phyloP scores from a whole-genome alignment of 2,888 invertebrate genomes.

The Tipula confusa region DNA sequence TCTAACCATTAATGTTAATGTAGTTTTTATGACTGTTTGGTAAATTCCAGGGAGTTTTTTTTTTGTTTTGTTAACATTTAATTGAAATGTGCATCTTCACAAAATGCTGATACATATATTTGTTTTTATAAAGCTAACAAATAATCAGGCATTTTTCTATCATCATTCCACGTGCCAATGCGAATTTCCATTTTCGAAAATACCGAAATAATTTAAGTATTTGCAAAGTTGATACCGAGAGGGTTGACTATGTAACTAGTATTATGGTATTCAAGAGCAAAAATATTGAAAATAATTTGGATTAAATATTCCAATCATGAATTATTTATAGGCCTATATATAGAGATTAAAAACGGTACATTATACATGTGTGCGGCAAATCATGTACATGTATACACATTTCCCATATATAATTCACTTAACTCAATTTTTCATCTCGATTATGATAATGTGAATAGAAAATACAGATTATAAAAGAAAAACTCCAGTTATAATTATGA shows the following conservation, averaged over 20 bases:
- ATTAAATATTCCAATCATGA: not conserved
- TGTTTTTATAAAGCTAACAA: too few relatives aligned
- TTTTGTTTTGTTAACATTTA: too few relatives aligned
- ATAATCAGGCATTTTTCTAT: too few relatives aligned
- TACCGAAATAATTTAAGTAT: too few relatives aligned
- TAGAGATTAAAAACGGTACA: not conserved
- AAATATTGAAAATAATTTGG: not conserved
- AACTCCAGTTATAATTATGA: not conserved
- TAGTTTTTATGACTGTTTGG: too few relatives aligned
- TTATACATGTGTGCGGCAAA: not conserved
- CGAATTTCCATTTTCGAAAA: too few relatives aligned
- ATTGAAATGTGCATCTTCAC: too few relatives aligned
- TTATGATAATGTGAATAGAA: not conserved
- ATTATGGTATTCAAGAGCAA: not conserved
- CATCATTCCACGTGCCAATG: too few relatives aligned
- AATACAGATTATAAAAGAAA: not conserved
- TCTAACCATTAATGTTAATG: too few relatives aligned
- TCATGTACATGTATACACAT: not conserved
- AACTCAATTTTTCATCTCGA: not conserved
- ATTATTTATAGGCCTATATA: not conserved
- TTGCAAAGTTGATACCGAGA: too few relatives aligned
- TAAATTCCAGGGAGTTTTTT: too few relatives aligned
- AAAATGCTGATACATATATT: too few relatives aligned
- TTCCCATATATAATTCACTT: constrained; percentile 6
- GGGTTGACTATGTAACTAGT: not conserved